A percentile compares a stretch with the other conserved stretches of the same genome.
Evolutionary conservation across 1,140 invertebrate genomes (phyloP).

Genomic region (Neelides sp.): DNA sequence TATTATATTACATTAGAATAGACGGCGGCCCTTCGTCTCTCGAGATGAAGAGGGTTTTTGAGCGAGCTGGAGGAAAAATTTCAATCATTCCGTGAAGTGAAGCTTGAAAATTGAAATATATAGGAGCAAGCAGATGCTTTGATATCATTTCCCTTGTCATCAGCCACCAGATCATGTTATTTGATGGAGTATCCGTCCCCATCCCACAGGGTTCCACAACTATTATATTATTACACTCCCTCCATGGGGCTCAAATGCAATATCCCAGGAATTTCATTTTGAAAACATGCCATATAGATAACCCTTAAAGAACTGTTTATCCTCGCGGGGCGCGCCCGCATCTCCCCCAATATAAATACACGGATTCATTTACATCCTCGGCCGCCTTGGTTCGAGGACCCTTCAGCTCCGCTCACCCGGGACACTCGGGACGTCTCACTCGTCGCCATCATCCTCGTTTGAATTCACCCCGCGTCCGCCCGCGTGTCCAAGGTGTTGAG

Average conservation of each 20-base stretch:
- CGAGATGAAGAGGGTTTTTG: slow-evolving; percentile 5
- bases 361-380: no score
- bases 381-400: no score
- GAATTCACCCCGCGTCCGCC: no score
- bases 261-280: slow-evolving; percentile 35
- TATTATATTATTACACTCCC: neutral
- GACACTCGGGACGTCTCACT: no score
- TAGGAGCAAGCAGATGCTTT: slow-evolving; percentile 33
- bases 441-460: no score
- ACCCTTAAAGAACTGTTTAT: slow-evolving; percentile 31
- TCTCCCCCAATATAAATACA: slow-evolving; percentile 20
- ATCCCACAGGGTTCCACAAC: neutral
- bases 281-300: slow-evolving; percentile 31
- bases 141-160: slow-evolving; percentile 35
- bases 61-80: slow-evolving; percentile 31
- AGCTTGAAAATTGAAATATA: slow-evolving; percentile 35
- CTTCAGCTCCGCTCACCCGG: no score
- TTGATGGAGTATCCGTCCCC: slow-evolving; percentile 22
- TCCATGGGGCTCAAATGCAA: slow-evolving; percentile 31
- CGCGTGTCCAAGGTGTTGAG: no score
- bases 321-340: slow-evolving; percentile 17
- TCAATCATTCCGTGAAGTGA: slow-evolving; percentile 34
- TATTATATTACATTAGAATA: no score
- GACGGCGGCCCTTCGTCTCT: no score
- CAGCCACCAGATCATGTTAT: slow-evolving; percentile 33